Evolutionary conservation across 2,113 vertebrate species (phyloP).

Genomic region (Azemiops feae): DNA sequence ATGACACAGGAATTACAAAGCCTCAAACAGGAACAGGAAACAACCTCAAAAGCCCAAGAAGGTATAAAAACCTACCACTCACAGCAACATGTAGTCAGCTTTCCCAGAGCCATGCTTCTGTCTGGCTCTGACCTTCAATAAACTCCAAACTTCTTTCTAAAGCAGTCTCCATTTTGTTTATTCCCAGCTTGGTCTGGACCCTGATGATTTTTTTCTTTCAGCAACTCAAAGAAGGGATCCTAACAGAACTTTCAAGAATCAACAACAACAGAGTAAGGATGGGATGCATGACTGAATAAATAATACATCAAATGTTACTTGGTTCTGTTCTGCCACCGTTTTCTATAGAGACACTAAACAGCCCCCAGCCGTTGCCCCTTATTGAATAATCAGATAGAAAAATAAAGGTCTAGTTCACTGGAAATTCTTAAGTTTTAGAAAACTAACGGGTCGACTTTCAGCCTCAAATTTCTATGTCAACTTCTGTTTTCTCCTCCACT

Average conservation of each 20-base stretch:
- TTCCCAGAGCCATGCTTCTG: too few relatives aligned
- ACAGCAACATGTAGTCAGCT: too few relatives aligned
- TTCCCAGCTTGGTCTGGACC: too few relatives aligned
- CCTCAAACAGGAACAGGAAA: too few relatives aligned
- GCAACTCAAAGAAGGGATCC: slow-evolving; percentile 53
- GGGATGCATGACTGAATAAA: slow-evolving; percentile 62
- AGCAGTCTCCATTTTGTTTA: too few relatives aligned
- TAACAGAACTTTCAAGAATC: slow-evolving; percentile 45
- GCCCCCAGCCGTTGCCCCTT: slow-evolving; percentile 40
- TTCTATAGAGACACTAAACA: slow-evolving; percentile 45
- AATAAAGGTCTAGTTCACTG: slow-evolving; percentile 82
- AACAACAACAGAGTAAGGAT: slow-evolving; percentile 7
- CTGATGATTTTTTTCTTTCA: too few relatives aligned
- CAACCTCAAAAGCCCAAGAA: too few relatives aligned
- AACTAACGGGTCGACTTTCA: slow-evolving; percentile 65
- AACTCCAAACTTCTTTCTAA: too few relatives aligned
- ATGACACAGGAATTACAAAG: too few relatives aligned
- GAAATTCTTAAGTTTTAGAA: slow-evolving; percentile 78
- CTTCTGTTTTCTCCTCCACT: slow-evolving; percentile 63
- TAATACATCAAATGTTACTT: slow-evolving; percentile 61
- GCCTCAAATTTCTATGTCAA: slow-evolving; percentile 70
- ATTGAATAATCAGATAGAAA: slow-evolving; percentile 73
- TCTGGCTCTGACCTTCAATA: too few relatives aligned
- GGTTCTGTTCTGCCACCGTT: slow-evolving; percentile 56
- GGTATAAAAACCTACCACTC: too few relatives aligned